Conservation (phyloP, 2,888 invertebrate species). For the Hyles lineata region DNA sequence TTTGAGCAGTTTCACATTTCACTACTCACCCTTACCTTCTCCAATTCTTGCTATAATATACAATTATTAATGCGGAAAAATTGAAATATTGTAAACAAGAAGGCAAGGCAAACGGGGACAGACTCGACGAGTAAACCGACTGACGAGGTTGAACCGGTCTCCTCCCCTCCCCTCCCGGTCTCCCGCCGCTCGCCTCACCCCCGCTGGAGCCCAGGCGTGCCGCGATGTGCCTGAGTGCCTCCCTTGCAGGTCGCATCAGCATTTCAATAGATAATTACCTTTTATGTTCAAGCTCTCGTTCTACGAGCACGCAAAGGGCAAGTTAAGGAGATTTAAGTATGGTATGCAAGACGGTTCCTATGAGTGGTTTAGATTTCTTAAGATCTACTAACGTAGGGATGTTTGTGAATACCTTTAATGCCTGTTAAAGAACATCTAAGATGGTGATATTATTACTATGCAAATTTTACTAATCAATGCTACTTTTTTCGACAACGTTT, state of each 20-base stretch:
- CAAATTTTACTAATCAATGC: too few relatives aligned
- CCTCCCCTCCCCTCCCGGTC: conserved; percentile 41
- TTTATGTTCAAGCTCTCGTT: conserved; percentile 38
- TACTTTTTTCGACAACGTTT: too few relatives aligned
- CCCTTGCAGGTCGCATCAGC: conserved; percentile 49
- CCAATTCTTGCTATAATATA: too few relatives aligned
- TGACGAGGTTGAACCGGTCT: conserved; percentile 67
- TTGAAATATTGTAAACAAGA: conserved; percentile 49
- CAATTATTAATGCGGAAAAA: conserved; percentile 32
- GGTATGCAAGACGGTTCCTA: not conserved
- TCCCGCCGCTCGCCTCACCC: conserved; percentile 38
- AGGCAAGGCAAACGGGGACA: conserved; percentile 72
- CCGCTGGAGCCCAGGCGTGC: conserved; percentile 42
- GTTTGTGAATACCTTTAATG: too few relatives aligned
- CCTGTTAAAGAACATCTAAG: too few relatives aligned
- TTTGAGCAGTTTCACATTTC: too few relatives aligned
- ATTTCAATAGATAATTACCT: conserved; percentile 56
- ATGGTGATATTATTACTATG: too few relatives aligned
- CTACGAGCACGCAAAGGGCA: conserved; percentile 25
- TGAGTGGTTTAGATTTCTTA: not conserved
- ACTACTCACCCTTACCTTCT: too few relatives aligned
- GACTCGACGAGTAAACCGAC: conserved; percentile 58
- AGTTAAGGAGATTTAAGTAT: not conserved
- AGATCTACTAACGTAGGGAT: not conserved
- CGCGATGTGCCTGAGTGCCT: conserved; percentile 64